Base-by-base conservation (phyloP, 2,113 vertebrate species). In the Callocephalon fimbriatum region DNA sequence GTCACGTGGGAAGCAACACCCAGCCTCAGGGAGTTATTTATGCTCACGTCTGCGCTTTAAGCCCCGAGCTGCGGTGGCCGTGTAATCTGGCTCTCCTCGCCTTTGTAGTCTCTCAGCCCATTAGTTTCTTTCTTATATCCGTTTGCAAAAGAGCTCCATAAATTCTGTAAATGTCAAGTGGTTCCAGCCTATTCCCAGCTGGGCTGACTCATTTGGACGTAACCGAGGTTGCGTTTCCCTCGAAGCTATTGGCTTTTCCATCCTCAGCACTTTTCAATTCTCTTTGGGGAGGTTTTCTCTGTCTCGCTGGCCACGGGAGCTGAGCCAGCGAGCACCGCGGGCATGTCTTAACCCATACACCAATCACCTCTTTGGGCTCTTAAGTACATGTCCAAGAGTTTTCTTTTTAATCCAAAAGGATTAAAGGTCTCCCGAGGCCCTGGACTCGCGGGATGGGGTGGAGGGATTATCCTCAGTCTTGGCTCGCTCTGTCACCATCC, bases 71-170 rank as follows among this genome's bases (percentile, higher is more conserved):
- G 86, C 2, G 61, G 93, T 47, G 94, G 90, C 61, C 81, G 85
- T 35, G 90, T 74, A 50, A 77, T 77, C 81, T 67, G 95, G 66
- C 81, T 94, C 66, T 59, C 44, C 70, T 89, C 61, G 16, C 66
- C 81, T 86, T 72, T 71, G 86, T 15, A 91, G 65, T 82, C 95
- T 94, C 92, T 84, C 95, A 93, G 91, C 84, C 81, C 90, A 91
- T 93, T 95, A 44, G 80, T 85, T 96, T 93, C 93, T 96, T 85
- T 94, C 92, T 95, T 94, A 91, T 62, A 96, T 94, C 96, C 87
- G 62, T 93, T 94, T 94, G 96, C 96, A 96, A 95, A 95, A 95
- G 86, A 76, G 45, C 62, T 88, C 93, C 83, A 93, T 95, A 84
- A 96, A 96, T 96, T 93, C 93, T 91, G 84, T 71, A 82, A 88